Conservation (phyloP, 2,888 invertebrate genomes). For the Cataglyphis cursor region DNA sequence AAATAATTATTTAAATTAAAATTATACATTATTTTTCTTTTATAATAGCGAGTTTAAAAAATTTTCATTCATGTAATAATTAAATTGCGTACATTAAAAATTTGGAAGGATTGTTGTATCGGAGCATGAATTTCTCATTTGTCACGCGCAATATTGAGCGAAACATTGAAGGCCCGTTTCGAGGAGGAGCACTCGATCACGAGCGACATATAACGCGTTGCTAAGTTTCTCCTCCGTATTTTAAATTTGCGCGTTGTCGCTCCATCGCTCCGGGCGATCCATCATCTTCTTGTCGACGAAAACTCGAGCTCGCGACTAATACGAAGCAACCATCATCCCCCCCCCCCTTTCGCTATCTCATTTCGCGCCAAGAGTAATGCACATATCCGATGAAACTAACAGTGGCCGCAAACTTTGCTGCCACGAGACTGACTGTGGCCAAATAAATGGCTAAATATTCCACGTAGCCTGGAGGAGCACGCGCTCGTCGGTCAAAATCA, state of each 20-base stretch:
- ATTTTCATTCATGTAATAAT: conserved; percentile 9
- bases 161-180: conserved; percentile 41
- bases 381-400: conserved; percentile 39
- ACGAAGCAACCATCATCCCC: conserved; percentile 29
- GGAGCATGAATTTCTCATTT: conserved; percentile 29
- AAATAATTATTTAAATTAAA: not conserved
- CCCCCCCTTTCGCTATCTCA: conserved; percentile 34
- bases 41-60: not conserved
- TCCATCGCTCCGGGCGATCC: conserved; percentile 33
- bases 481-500: conserved; percentile 44
- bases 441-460: conserved; percentile 50
- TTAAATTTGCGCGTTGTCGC: conserved; percentile 54
- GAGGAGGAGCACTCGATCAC: conserved; percentile 46
- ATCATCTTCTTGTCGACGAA: conserved; percentile 52
- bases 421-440: conserved; percentile 43
- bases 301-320: conserved; percentile 47
- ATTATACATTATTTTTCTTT: not conserved
- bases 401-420: conserved; percentile 40
- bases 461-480: not conserved
- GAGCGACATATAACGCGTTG: conserved; percentile 43
- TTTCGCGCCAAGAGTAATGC: conserved; percentile 38
- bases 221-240: conserved; percentile 40
- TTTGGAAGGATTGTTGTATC: not conserved
- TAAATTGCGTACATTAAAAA: conserved; percentile 10
- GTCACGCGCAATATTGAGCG: conserved; percentile 36